Evolutionary conservation across 2,797 vertebrate genomes (phyloP).

Genomic region (Pitangus sulphuratus): DNA sequence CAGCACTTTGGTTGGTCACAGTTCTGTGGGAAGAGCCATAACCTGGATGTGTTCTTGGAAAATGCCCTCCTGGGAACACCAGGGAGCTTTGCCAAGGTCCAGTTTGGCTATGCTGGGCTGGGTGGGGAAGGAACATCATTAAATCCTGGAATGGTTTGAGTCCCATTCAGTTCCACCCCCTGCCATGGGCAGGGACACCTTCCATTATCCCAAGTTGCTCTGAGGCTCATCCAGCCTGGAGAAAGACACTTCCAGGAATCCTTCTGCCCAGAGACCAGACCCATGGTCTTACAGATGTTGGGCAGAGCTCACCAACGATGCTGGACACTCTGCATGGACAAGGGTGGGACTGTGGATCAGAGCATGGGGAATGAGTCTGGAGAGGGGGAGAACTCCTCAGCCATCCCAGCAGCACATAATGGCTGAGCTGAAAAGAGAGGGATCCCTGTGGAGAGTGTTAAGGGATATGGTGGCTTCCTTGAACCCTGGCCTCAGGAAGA

Average conservation of each 20-base stretch:
- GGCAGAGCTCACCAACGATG: fast-evolving
- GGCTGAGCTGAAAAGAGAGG: fast-evolving
- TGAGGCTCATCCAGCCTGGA: fast-evolving
- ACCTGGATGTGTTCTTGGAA: fast-evolving
- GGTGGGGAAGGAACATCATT: neutral
- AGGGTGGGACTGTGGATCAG: neutral
- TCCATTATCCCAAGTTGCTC: neutral
- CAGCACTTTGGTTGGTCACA: neutral
- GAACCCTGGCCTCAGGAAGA: neutral
- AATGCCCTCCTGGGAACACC: neutral
- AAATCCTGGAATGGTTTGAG: neutral
- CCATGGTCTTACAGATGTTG: neutral
- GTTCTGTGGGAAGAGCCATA: neutral
- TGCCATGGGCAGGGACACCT: neutral
- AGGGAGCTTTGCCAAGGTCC: neutral
- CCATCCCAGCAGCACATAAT: neutral
- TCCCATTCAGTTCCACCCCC: neutral
- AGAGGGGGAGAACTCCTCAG: neutral
- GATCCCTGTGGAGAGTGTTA: neutral
- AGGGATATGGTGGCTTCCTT: neutral
- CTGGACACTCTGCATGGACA: fast-evolving
- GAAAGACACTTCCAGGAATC: neutral
- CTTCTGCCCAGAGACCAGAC: neutral
- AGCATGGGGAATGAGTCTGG: neutral
- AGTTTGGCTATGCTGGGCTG: neutral